A percentile compares a stretch with the other conserved stretches of the same genome.
These are phyloP conservation scores for Sarcophaga bullata DNA, from an alignment of 1,140 invertebrate species.

Conservation along the genomic window DNA sequence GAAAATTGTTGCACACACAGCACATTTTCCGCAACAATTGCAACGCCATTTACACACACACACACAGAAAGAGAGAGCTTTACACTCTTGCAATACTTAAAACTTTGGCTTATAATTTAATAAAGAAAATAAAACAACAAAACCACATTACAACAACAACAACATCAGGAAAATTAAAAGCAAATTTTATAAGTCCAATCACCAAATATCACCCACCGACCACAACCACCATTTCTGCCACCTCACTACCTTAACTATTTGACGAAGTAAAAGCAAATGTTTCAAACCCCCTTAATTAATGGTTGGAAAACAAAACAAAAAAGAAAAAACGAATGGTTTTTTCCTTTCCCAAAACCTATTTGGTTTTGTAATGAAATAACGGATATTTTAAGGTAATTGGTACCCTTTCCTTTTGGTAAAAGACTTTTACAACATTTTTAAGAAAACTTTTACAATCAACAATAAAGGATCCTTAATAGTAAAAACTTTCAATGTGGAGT, in stretches of 20 bases:
- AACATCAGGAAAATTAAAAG: no score
- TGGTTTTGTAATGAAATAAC: slow-evolving; percentile 7
- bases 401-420: slow-evolving; percentile 16
- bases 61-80: background rate
- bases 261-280: no score
- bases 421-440: background rate
- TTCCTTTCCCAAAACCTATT: background rate
- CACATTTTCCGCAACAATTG: slow-evolving; percentile 40
- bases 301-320: background rate
- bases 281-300: no score
- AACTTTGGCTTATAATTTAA: background rate
- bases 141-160: no score
- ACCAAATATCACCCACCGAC: background rate
- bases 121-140: no score
- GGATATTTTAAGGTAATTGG: slow-evolving; percentile 34
- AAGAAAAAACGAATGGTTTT: background rate
- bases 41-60: background rate
- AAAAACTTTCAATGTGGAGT: no score
- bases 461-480: no score
- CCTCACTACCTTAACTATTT: background rate
- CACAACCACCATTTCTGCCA: background rate
- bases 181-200: background rate
- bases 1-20: slow-evolving; percentile 41
- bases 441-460: background rate
- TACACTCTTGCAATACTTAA: background rate